These are phyloP conservation scores for Horisme vitalbata DNA, from an alignment of 2,888 invertebrate species.

Conservation along the genomic window DNA sequence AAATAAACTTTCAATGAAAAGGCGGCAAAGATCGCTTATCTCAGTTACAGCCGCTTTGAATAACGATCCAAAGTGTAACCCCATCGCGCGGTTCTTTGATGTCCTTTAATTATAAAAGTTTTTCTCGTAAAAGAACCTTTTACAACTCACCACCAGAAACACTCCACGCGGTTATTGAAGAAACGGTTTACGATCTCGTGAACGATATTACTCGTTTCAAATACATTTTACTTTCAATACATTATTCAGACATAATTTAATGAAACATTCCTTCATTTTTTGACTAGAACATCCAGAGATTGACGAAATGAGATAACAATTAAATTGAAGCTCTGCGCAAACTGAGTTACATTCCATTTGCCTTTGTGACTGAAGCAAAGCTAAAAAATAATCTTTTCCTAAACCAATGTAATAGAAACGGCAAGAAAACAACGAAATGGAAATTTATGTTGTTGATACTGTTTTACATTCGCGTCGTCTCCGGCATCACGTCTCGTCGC, in stretches of 20 bases:
- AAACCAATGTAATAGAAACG: slow-evolving; percentile 40
- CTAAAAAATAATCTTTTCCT: slow-evolving; percentile 29
- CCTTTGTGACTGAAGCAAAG: slow-evolving; percentile 22
- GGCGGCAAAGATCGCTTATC: slow-evolving; percentile 74
- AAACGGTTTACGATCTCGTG: slow-evolving; percentile 41
- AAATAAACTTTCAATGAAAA: slow-evolving; percentile 71
- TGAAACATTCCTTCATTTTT: slow-evolving; percentile 21
- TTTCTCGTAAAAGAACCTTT: slow-evolving; percentile 71
- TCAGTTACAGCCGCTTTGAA: slow-evolving; percentile 74
- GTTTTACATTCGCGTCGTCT: slow-evolving; percentile 65
- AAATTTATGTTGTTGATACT: slow-evolving; percentile 52
- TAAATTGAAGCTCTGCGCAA: slow-evolving; percentile 13
- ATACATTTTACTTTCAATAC: slow-evolving; percentile 18
- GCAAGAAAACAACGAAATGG: slow-evolving; percentile 48
- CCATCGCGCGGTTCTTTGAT: slow-evolving; percentile 77
- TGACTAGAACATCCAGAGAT: slow-evolving; percentile 1
- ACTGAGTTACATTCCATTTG: slow-evolving; percentile 17
- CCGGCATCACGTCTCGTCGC: slow-evolving; percentile 56
- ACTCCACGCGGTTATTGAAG: slow-evolving; percentile 40
- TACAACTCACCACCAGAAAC: slow-evolving; percentile 47
- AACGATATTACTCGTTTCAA: slow-evolving; percentile 19
- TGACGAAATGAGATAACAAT: slow-evolving; percentile 4
- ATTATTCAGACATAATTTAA: slow-evolving; percentile 19
- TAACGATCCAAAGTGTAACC: slow-evolving; percentile 79
- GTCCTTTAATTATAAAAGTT: slow-evolving; percentile 81